These are phyloP conservation scores for Onychostruthus taczanowskii DNA, from an alignment of 2,113 vertebrate genomes.

Conservation along the genomic window DNA sequence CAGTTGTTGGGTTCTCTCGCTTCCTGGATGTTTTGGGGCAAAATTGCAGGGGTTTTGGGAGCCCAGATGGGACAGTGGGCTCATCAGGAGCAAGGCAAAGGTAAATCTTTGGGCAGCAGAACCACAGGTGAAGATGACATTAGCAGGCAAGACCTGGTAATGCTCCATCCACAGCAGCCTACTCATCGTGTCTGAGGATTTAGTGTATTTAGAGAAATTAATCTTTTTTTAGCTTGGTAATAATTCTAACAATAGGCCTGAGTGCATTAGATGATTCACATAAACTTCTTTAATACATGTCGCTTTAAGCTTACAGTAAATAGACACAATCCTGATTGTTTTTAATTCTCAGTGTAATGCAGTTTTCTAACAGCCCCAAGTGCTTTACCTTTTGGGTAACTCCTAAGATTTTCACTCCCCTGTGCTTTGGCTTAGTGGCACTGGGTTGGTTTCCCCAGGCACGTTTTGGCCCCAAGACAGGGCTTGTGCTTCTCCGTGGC, in stretches of 20 bases:
- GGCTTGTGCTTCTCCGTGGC: background rate
- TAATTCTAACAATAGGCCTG: slow-evolving; percentile 71
- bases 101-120: background rate
- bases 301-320: slow-evolving; percentile 66
- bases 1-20: background rate
- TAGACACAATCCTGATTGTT: slow-evolving; percentile 59
- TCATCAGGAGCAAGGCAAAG: background rate
- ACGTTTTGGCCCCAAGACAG: background rate
- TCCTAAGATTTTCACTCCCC: background rate
- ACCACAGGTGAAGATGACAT: slow-evolving; percentile 29
- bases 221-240: slow-evolving; percentile 74
- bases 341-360: slow-evolving; percentile 30
- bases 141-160: slow-evolving; percentile 31
- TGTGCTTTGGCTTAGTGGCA: background rate
- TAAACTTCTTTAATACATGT: slow-evolving; percentile 72
- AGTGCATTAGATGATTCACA: slow-evolving; percentile 69
- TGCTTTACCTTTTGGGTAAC: slow-evolving; percentile 33
- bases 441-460: background rate
- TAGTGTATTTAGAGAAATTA: slow-evolving; percentile 75
- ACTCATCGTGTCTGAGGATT: slow-evolving; percentile 61
- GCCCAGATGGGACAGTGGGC: background rate
- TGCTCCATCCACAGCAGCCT: slow-evolving; percentile 8
- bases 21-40: background rate
- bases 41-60: background rate
- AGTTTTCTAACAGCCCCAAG: slow-evolving; percentile 44